phyloP scores from a whole-genome alignment of 2,888 invertebrate species.

The Agrypnus murinus region DNA sequence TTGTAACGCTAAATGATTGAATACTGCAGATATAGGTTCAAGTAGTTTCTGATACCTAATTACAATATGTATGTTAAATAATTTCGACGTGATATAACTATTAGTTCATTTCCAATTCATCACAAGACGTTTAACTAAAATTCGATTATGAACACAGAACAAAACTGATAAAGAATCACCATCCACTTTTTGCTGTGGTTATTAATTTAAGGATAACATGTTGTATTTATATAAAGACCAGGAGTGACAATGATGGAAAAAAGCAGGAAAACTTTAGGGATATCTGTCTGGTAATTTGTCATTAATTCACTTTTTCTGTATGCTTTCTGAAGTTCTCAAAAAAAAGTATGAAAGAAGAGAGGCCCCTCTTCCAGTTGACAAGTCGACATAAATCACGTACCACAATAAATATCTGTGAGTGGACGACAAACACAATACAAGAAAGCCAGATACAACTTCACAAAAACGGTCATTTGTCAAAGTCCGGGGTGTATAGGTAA shows the following conservation, averaged over 20 bases:
- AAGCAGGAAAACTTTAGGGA: slow-evolving; percentile 45
- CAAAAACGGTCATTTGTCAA: slow-evolving; percentile 62
- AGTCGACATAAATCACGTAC: slow-evolving; percentile 62
- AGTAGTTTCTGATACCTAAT: too few species aligned
- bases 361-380: slow-evolving; percentile 58
- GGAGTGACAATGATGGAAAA: slow-evolving; percentile 3
- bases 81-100: too few species aligned
- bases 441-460: slow-evolving; percentile 54
- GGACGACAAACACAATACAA: slow-evolving; percentile 67
- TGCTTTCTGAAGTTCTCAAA: slow-evolving; percentile 59
- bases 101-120: too few species aligned
- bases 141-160: too few species aligned
- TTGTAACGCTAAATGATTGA: too few species aligned
- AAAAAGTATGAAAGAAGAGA: slow-evolving; percentile 50
- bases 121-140: too few species aligned
- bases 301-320: slow-evolving; percentile 62
- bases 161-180: too few species aligned
- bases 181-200: neutral
- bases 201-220: slow-evolving; percentile 16
- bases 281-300: slow-evolving; percentile 61
- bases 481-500: slow-evolving; percentile 57
- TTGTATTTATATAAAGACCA: neutral
- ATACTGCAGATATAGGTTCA: too few species aligned
- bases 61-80: too few species aligned
- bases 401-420: slow-evolving; percentile 67